Base-by-base conservation (phyloP, 1,140 invertebrate genomes). In the Conopomorpha cramerella region DNA sequence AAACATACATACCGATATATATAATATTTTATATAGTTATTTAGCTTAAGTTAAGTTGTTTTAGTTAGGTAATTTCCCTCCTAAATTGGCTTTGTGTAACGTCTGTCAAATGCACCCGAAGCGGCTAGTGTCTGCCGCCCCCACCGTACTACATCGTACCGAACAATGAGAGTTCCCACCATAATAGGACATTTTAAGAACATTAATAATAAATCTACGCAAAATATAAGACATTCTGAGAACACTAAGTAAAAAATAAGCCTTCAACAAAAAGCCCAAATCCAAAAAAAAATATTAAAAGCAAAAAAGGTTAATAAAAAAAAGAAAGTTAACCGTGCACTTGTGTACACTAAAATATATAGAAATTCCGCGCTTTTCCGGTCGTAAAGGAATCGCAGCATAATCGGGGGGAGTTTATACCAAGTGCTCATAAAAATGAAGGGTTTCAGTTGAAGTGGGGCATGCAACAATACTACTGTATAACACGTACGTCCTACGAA, bases 1-100 rank as follows among this genome's bases (percentile, higher is more conserved):
- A 74, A 74, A 57, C 66, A 74, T 74, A 74, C 70, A 74, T 74
- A 74, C 63, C 58, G 55, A 64, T 67, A 74, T 67, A 73, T 70
- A 74, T 72, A 70, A 55, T 56, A 74, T 70, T 72, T 70, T 74
- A 74, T 65, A 74, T 34, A 74, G 65, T 71, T 56, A 66, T 71
- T n/a, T 70, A 70, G 65, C 70, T 74, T 74, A 74, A 72, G 70
- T 74, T 74, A 72, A 70, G 63, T 71, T 61, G 30, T 59, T 70
- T 59, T 68, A n/a, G n/a, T n/a, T n/a, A 72, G 67, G 67, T 68
- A 41, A 64, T 58, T 63, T 64, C 61, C 57, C 16, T 32, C 64
- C 67, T 70, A 72, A 67, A 51, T 65, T 60, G 67, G 67, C 63
- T 53, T 59, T 62, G 61, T 60, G 57, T 57, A 49, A 59, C 52